Evolutionary conservation across 2,888 invertebrate species (phyloP).

Genomic region (Antitype chi): DNA sequence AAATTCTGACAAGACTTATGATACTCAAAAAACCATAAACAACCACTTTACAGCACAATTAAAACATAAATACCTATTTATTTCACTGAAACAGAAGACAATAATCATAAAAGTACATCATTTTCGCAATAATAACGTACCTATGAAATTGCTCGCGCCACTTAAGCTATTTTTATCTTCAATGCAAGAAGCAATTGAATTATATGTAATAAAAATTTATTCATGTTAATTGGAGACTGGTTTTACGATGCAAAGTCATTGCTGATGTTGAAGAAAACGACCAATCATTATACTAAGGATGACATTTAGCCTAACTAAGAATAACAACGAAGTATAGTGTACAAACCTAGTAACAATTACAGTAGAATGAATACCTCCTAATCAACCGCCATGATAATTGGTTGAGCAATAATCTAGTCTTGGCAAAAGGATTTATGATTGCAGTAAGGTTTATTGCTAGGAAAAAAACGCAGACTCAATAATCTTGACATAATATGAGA

Average conservation of each 20-base stretch:
- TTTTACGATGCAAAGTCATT: constrained; percentile 65
- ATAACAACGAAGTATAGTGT: constrained; percentile 7
- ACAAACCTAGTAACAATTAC: constrained; percentile 5
- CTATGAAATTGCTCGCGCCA: constrained; percentile 24
- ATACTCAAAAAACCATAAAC: constrained; percentile 24
- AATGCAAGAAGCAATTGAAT: constrained; percentile 61
- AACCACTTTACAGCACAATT: constrained; percentile 24
- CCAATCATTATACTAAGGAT: constrained; percentile 33
- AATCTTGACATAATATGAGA: background rate
- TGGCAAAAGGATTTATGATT: background rate
- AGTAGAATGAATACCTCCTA: background rate
- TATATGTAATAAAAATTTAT: constrained; percentile 74
- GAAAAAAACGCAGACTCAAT: background rate
- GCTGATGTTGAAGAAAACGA: constrained; percentile 51
- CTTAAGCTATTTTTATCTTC: constrained; percentile 51
- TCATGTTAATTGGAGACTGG: constrained; percentile 70
- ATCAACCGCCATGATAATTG: background rate
- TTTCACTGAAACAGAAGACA: constrained; percentile 25
- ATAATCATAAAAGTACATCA: constrained; percentile 31
- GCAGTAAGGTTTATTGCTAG: background rate
- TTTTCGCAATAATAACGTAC: constrained; percentile 39
- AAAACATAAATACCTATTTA: constrained; percentile 30
- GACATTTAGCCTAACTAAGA: constrained; percentile 36
- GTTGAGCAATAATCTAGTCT: background rate
- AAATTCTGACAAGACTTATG: background rate